Percentiles rank a stretch among this genome's conserved stretches.
Conservation (phyloP, 1,140 invertebrate species). For the Drosophila seguyi region DNA sequence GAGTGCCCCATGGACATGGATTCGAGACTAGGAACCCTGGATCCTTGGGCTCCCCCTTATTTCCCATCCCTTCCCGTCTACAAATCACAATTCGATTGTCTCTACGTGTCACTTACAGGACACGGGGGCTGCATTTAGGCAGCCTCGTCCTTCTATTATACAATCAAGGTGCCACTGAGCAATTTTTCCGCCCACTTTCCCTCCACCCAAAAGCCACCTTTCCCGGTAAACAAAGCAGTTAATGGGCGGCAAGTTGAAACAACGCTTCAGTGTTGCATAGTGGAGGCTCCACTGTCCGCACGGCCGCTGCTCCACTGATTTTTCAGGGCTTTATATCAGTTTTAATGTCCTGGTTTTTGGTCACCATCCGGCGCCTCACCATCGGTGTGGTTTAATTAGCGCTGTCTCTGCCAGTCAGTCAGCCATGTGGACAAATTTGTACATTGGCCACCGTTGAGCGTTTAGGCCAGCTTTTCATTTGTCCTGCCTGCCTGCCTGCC, state of each 20-base stretch:
- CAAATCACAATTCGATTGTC: slow-evolving; percentile 81
- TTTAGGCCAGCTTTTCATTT: slow-evolving; percentile 60
- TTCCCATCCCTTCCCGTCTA: slow-evolving; percentile 5
- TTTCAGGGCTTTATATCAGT: slow-evolving; percentile 68
- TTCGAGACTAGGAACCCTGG: not conserved
- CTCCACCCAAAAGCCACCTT: not conserved
- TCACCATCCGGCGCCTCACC: slow-evolving; percentile 5
- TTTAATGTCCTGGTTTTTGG: slow-evolving; percentile 41
- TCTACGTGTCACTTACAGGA: slow-evolving; percentile 80
- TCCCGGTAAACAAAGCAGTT: slow-evolving; percentile 65
- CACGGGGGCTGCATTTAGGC: slow-evolving; percentile 63
- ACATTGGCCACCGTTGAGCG: slow-evolving; percentile 57
- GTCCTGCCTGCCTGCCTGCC: slow-evolving; percentile 3
- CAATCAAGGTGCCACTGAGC: slow-evolving; percentile 56
- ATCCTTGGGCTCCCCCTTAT: not conserved
- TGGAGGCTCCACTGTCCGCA: not conserved
- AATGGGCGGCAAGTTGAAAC: slow-evolving; percentile 68
- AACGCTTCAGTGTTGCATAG: slow-evolving; percentile 12
- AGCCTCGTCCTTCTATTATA: slow-evolving; percentile 66
- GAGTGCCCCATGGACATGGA: slow-evolving; percentile 51
- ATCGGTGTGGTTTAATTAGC: slow-evolving; percentile 75
- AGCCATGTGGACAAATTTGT: slow-evolving; percentile 73
- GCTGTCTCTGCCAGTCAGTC: slow-evolving; percentile 71
- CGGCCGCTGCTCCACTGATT: slow-evolving; percentile 38
- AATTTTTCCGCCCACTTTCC: slow-evolving; percentile 42